Conservation (phyloP, 2,113 vertebrate species). For the Notechis scutatus region DNA sequence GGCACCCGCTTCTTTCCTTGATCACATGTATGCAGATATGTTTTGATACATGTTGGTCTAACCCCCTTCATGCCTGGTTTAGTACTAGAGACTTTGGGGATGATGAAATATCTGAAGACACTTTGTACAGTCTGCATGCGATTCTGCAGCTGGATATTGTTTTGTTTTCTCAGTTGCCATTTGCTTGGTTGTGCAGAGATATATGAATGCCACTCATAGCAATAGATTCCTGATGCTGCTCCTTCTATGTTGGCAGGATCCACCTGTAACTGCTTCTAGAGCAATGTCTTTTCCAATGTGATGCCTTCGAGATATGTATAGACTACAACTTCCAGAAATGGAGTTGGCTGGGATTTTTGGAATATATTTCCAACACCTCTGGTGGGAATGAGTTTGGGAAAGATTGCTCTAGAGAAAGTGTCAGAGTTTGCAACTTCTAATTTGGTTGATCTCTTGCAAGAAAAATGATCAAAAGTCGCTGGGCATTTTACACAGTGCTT, state of each 20-base stretch:
- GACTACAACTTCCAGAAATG: background rate
- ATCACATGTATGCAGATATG: background rate
- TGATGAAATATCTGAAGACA: background rate
- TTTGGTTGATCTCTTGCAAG: background rate
- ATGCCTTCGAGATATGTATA: background rate
- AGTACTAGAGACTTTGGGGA: background rate
- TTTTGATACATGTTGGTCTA: background rate
- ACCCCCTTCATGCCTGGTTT: background rate
- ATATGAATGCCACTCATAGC: background rate
- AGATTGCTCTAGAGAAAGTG: background rate
- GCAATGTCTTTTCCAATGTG: background rate
- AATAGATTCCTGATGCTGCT: background rate
- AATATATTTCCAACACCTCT: background rate
- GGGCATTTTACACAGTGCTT: background rate
- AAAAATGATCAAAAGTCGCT: background rate
- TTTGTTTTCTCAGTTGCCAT: background rate
- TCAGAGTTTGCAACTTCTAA: background rate
- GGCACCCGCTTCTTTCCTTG: too few relatives aligned
- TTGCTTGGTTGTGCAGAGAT: background rate
- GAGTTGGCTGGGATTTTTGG: background rate
- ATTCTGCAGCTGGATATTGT: background rate
- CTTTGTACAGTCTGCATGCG: background rate
- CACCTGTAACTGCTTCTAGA: background rate
- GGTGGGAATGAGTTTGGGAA: background rate
- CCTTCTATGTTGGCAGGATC: background rate